Evolutionary conservation across 2,113 vertebrate species (phyloP).

Genomic region (Ailurus styani): DNA sequence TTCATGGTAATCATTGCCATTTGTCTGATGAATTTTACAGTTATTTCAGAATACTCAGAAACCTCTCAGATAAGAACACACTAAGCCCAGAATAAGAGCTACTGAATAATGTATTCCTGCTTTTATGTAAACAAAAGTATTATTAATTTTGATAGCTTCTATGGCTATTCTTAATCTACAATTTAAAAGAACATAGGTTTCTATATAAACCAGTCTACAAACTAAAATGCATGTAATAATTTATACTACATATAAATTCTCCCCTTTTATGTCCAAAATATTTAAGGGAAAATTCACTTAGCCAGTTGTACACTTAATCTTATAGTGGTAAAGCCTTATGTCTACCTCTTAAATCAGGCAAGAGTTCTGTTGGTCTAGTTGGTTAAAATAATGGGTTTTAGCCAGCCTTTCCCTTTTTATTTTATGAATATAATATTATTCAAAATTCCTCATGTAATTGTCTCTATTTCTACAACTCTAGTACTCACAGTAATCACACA

Average conservation of each 20-base stretch:
- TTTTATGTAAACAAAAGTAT: constrained; percentile 75
- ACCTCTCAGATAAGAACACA: constrained; percentile 66
- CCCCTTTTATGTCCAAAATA: not conserved
- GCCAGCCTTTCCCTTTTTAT: not conserved
- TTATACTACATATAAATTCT: not conserved
- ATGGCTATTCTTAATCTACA: constrained; percentile 47
- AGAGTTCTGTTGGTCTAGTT: not conserved
- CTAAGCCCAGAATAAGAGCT: constrained; percentile 69
- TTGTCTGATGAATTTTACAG: constrained; percentile 84
- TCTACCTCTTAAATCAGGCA: not conserved
- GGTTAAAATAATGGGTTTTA: not conserved
- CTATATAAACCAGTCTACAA: not conserved
- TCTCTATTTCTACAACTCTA: not conserved
- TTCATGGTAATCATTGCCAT: constrained; percentile 90
- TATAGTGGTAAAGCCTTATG: not conserved
- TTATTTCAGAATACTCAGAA: constrained; percentile 74
- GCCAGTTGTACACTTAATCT: not conserved
- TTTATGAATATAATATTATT: not conserved
- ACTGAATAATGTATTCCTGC: constrained; percentile 56
- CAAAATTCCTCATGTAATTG: not conserved
- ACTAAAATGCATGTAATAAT: not conserved
- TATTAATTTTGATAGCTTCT: not conserved
- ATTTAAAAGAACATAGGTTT: not conserved
- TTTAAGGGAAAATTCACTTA: not conserved
- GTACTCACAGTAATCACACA: not conserved